Evolutionary conservation across 1,140 invertebrate species (phyloP), one percentile per base, ranked within the genome.

Genomic region (Psilanteris sp.): DNA sequence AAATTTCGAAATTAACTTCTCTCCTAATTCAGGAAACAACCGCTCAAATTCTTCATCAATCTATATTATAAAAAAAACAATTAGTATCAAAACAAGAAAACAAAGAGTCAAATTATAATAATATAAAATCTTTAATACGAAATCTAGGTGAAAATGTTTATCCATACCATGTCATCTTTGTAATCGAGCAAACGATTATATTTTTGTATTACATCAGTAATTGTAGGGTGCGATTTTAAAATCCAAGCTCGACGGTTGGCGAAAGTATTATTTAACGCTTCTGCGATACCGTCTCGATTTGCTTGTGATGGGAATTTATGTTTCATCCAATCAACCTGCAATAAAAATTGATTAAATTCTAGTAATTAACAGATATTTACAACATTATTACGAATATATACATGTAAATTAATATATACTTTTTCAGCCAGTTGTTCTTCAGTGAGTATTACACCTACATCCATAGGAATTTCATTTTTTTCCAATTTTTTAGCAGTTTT

Each of bases 121-220:
- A n/a, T n/a, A n/a, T n/a, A n/a, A n/a, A n/a, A n/a, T n/a, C n/a
- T n/a, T n/a, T n/a, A n/a, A n/a, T n/a, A n/a, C n/a, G n/a, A n/a
- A n/a, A n/a, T n/a, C n/a, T n/a, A 13, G 4, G 9, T 13, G 10
- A 43, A 43, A 36, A 43, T 15, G 43, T 6, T 24, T 32, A 4
- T 27, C 22, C 14, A n/a, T 43, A 64, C 46, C 59, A 64, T 64
- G 37, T 52, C 59, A 34, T 46, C 59, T 10, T 52, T 52, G 34
- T 52, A 64, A 29, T 64, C 44, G 4, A 64, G 14, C 9, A 52
- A 18, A 8, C 59, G 27, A 43, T 26, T 29, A 32, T 43, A 64
- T 43, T 48, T 52, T 27, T 39, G 6, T 0, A 64, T 27, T 11
- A 52, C 7, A 9, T 43, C 37, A 24, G 44, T 52, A 3, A 64